phyloP scores from a whole-genome alignment of 1,140 invertebrate genomes.

The Bombus confusus region DNA sequence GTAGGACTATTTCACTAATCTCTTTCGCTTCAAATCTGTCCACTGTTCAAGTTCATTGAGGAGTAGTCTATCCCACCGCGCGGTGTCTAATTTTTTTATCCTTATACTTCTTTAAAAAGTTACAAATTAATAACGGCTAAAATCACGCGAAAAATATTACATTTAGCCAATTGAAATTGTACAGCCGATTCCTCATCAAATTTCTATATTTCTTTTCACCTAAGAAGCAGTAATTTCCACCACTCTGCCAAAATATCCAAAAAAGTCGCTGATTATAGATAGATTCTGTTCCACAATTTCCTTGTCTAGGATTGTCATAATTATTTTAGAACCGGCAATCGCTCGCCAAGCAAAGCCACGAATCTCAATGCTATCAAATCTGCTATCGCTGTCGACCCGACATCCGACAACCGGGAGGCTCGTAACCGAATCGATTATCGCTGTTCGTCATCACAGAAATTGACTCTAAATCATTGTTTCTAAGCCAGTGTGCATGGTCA shows the following conservation, averaged over 20 bases:
- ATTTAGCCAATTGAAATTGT: too few species aligned
- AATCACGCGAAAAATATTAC: too few species aligned
- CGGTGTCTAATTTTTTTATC: not conserved
- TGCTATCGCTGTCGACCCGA: too few species aligned
- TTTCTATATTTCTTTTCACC: too few species aligned
- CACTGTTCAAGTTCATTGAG: not conserved
- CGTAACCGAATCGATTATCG: slow-evolving; percentile 64
- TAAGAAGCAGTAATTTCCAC: too few species aligned
- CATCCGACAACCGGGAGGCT: not conserved
- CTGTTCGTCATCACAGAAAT: slow-evolving; percentile 35
- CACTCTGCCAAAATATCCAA: not conserved
- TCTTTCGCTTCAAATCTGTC: not conserved
- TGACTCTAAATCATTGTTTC: slow-evolving; percentile 64
- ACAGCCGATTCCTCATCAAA: not conserved
- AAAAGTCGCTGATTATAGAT: too few species aligned
- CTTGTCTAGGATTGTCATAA: not conserved
- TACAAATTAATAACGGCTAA: not conserved
- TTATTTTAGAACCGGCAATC: not conserved
- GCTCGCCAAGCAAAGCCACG: not conserved
- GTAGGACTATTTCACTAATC: too few species aligned
- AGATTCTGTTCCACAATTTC: too few species aligned
- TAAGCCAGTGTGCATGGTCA: slow-evolving; percentile 78
- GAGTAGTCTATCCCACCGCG: not conserved
- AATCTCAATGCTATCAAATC: not conserved
- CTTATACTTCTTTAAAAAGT: not conserved